Evolutionary conservation across 92 coral and sea anemone genomes (phyloP).

Genomic region (Palythoa grandiflora): DNA sequence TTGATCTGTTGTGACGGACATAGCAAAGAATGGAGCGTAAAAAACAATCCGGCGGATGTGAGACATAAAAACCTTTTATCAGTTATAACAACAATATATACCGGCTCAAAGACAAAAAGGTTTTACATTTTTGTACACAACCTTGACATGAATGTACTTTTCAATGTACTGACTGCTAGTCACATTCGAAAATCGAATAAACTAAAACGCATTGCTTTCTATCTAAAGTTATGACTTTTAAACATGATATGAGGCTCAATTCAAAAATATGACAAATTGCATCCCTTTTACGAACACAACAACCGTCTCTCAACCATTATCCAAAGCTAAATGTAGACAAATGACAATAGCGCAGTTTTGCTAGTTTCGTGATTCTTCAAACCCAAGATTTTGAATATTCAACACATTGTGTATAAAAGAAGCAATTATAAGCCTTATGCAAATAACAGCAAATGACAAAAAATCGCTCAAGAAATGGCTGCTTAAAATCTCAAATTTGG

Average conservation of each 20-base stretch:
- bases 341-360: not conserved
- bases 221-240: not conserved
- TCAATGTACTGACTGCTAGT: not conserved
- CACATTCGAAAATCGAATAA: not conserved
- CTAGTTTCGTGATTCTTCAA: not conserved
- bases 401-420: slow-evolving; percentile 9
- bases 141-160: not conserved
- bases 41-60: slow-evolving; percentile 32
- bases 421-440: not conserved
- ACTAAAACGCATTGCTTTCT: not conserved
- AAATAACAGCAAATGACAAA: not conserved
- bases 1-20: slow-evolving; percentile 34
- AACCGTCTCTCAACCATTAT: not conserved
- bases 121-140: not conserved
- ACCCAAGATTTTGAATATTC: not conserved
- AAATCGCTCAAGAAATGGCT: not conserved
- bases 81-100: not conserved
- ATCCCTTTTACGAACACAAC: not conserved
- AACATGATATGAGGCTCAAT: not conserved
- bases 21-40: not conserved
- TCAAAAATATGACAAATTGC: not conserved
- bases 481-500: not conserved
- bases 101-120: slow-evolving; percentile 1
- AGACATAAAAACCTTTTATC: not conserved
- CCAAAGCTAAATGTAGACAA: not conserved